These are phyloP conservation scores for Tachysurus fulvidraco DNA, from an alignment of 2,113 vertebrate species.

Conservation along the genomic window DNA sequence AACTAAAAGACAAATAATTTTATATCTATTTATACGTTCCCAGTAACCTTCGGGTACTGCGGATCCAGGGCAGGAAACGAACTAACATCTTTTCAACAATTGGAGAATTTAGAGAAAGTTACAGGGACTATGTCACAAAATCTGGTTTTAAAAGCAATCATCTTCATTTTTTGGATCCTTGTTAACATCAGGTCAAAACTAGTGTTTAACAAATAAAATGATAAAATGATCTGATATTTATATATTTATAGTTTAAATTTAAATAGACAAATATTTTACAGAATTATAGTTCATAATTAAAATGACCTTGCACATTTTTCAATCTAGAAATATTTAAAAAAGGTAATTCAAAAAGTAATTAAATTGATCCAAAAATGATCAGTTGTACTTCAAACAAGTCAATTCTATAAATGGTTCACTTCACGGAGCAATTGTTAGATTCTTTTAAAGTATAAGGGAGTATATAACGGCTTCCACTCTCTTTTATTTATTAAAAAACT, in stretches of 20 bases:
- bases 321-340: neutral
- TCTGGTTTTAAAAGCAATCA: neutral
- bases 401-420: neutral
- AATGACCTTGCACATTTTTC: neutral
- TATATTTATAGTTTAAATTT: neutral
- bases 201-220: neutral
- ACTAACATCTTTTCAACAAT: no score
- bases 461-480: neutral
- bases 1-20: no score
- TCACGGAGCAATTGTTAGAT: no score
- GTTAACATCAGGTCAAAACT: neutral
- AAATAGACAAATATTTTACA: neutral
- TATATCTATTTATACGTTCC: no score
- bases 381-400: neutral
- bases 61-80: no score
- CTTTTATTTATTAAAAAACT: neutral
- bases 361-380: neutral
- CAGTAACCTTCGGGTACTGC: no score
- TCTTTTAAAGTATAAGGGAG: no score
- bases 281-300: neutral
- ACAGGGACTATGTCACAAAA: neutral
- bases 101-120: no score
- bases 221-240: neutral
- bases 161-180: neutral
- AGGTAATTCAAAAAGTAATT: neutral